Conservation (phyloP, 2,113 vertebrate genomes). For the Delphinapterus leucas region DNA sequence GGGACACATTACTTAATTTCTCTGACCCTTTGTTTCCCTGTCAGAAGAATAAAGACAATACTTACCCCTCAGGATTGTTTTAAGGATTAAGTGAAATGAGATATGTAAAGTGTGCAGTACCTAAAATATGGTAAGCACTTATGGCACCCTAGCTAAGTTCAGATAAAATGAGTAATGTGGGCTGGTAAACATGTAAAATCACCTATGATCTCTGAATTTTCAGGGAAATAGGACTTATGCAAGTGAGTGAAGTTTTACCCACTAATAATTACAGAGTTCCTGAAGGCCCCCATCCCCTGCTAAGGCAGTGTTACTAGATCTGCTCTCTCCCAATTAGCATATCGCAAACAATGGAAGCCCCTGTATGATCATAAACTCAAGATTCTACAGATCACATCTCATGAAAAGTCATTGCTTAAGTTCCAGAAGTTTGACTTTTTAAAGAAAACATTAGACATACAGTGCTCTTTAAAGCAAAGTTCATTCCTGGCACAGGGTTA, state of each 20-base stretch:
- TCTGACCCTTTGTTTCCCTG: background rate
- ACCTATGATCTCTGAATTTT: background rate
- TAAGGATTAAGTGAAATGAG: background rate
- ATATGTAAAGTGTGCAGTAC: background rate
- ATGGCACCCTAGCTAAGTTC: background rate
- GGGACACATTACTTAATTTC: background rate
- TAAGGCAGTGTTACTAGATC: background rate
- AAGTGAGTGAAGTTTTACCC: background rate
- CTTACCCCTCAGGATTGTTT: background rate
- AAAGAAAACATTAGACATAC: background rate
- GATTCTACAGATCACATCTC: background rate
- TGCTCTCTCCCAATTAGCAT: background rate
- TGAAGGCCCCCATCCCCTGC: background rate
- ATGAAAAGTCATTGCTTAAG: background rate
- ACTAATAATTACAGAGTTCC: background rate
- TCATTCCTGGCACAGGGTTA: background rate
- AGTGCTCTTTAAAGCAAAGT: background rate
- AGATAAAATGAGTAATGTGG: background rate
- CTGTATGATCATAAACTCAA: background rate
- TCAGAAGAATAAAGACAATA: background rate
- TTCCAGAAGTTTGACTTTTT: background rate
- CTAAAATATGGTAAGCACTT: background rate
- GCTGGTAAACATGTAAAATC: background rate
- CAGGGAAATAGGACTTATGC: background rate
- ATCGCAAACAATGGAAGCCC: background rate